A percentile compares a stretch with the other conserved stretches of the same genome.
Evolutionary conservation across 2,888 invertebrate genomes (phyloP).

Genomic region (Rugalucina vietnamica): DNA sequence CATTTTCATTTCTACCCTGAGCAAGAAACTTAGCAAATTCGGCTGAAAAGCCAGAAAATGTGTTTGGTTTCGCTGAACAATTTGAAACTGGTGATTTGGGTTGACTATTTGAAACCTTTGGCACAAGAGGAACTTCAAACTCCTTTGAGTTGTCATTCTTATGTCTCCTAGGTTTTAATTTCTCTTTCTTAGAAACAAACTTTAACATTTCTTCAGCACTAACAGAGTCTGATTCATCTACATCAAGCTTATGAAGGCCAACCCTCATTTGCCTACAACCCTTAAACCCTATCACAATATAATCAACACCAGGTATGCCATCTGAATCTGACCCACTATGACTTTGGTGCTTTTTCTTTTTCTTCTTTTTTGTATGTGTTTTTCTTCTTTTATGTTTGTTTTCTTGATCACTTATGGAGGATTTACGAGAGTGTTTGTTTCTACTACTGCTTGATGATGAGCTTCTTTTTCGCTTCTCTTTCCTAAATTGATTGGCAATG

Average conservation of each 20-base stretch:
- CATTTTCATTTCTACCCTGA: background rate
- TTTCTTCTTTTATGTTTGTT: constrained; percentile 22
- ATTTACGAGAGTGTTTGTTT: background rate
- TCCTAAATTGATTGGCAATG: background rate
- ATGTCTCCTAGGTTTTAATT: background rate
- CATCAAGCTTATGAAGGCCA: constrained; percentile 65
- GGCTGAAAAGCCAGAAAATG: constrained; percentile 47
- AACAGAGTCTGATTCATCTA: constrained; percentile 20
- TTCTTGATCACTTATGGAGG: constrained; percentile 39
- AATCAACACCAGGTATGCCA: constrained; percentile 69
- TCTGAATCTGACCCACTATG: constrained; percentile 56
- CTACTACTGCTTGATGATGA: background rate
- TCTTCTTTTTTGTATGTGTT: constrained; percentile 39
- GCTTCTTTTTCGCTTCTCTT: background rate
- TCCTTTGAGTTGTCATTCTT: background rate
- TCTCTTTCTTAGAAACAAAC: background rate
- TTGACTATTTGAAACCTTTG: background rate
- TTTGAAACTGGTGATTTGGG: background rate
- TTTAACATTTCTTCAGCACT: background rate
- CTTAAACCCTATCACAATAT: constrained; percentile 76
- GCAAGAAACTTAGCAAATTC: constrained; percentile 61
- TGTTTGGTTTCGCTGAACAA: background rate
- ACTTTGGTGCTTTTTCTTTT: constrained; percentile 14
- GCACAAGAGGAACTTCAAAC: background rate
- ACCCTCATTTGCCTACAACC: constrained; percentile 76